Base-by-base conservation (phyloP, 2,797 vertebrate species). In the Manis crassicaudata region DNA sequence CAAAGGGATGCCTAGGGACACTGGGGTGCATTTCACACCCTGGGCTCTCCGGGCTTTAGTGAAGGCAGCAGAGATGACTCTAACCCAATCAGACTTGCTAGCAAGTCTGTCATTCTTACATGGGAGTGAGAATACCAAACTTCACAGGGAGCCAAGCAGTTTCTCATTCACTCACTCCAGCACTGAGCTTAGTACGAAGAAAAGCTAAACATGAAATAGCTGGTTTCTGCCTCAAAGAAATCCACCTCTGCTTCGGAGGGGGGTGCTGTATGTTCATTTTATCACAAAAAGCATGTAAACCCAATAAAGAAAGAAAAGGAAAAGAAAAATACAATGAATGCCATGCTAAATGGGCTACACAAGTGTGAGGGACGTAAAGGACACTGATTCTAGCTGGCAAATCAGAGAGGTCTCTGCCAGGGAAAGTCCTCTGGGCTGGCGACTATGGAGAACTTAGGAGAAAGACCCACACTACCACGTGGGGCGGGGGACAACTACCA, bases 211-310 rank as follows among this genome's bases (percentile, higher is more conserved):
- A 75, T 16, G 62, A 88, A 90, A 77, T 5, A 68, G 56, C 43
- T 88, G 60, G 35, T 8, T 95, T 40, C 70, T 60, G 52, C 27
- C n/a, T 58, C 52, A 70, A 43, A 89, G 37, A 94, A 73, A 86
- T 62, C 68, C 62, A 84, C 9, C 10, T 11, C 46, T 46, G 11
- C 46, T 46, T 46, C 46, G 10, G 46, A 46, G 46, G 10, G 46
- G 46, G 46, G 1, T 8, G 6, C 10, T 72, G 9, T 94, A 72
- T 77, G 40, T 35, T 83, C 46, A 63, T 81, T 50, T 93, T 80
- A 56, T 82, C 72, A 92, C 13, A 94, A 79, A 94, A 91, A 75
- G 43, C 58, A 84, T 21, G 4, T 58, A 92, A 92, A 65, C 32
- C 50, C 52, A 65, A 67, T 8, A 18, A 72, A 79, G 68, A 67